Percentiles rank a stretch among this genome's conserved stretches.
phyloP scores from a whole-genome alignment of 2,888 invertebrate species.

The Microctonus brassicae region DNA sequence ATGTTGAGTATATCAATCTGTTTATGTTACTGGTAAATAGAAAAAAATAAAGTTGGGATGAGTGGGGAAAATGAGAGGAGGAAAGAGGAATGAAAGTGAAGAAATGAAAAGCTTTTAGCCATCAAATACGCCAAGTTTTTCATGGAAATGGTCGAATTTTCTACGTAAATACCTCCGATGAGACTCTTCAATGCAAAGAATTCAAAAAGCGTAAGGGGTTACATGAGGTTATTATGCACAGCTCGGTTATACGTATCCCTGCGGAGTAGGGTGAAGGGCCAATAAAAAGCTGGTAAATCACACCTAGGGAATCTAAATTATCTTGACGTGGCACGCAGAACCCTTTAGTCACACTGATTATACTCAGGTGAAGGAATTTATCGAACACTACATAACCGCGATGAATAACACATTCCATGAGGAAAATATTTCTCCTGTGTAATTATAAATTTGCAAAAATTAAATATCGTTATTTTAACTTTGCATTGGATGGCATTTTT shows the following conservation, averaged over 20 bases:
- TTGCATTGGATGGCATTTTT: background rate
- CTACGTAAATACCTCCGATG: background rate
- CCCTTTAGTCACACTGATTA: slow-evolving; percentile 6
- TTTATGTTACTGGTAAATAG: background rate
- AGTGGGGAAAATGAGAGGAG: too few species aligned
- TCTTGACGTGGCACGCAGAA: slow-evolving; percentile 57
- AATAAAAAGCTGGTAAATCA: slow-evolving; percentile 60
- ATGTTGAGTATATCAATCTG: background rate
- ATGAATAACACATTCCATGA: slow-evolving; percentile 53
- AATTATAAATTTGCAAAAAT: slow-evolving; percentile 4
- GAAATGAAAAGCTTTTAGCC: background rate
- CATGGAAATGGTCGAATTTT: background rate
- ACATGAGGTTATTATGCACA: background rate
- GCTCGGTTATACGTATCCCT: slow-evolving; percentile 30
- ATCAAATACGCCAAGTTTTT: background rate
- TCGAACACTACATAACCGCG: slow-evolving; percentile 59
- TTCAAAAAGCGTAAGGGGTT: slow-evolving; percentile 17
- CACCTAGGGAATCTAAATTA: slow-evolving; percentile 63
- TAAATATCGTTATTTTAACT: background rate
- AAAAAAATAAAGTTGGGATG: background rate
- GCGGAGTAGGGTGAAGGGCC: slow-evolving; percentile 27
- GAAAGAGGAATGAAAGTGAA: background rate
- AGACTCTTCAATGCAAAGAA: slow-evolving; percentile 13
- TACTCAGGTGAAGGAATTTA: slow-evolving; percentile 54
- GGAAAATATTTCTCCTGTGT: slow-evolving; percentile 55